Percentiles rank a stretch among this genome's conserved stretches.
Conservation (phyloP, 2,888 invertebrate species). For the Melinopterus prodromus region DNA sequence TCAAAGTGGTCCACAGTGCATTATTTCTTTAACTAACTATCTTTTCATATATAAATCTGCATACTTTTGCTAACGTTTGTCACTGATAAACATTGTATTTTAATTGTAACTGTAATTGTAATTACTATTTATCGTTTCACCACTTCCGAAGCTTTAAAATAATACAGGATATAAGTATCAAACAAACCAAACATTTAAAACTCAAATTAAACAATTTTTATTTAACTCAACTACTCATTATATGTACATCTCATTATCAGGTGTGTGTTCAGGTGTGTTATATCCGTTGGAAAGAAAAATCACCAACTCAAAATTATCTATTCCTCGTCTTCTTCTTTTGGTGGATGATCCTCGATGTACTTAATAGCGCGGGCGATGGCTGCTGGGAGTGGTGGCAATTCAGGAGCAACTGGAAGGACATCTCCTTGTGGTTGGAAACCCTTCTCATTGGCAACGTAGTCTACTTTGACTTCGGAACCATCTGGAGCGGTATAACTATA, state of each 20-base stretch:
- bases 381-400: constrained; percentile 73
- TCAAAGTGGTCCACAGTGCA: no score
- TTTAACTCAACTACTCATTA: not conserved
- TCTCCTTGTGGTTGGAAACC: constrained; percentile 71
- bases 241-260: not conserved
- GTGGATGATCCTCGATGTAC: constrained; percentile 69
- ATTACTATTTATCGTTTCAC: no score
- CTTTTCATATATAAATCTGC: no score
- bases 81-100: no score
- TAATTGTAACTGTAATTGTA: no score
- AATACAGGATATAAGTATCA: not conserved
- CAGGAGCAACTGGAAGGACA: constrained; percentile 61
- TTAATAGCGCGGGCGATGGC: constrained; percentile 75
- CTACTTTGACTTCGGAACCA: constrained; percentile 48
- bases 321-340: constrained; percentile 34
- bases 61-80: no score
- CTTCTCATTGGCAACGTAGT: constrained; percentile 68
- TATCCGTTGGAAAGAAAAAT: not conserved
- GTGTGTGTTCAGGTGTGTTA: not conserved
- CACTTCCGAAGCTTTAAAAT: no score
- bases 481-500: constrained; percentile 64
- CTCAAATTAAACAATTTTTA: not conserved
- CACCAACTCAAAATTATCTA: constrained; percentile 7
- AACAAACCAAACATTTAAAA: not conserved
- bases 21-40: no score